These are phyloP conservation scores for Leptothorax acervorum DNA, from an alignment of 2,888 invertebrate genomes.

Conservation along the genomic window DNA sequence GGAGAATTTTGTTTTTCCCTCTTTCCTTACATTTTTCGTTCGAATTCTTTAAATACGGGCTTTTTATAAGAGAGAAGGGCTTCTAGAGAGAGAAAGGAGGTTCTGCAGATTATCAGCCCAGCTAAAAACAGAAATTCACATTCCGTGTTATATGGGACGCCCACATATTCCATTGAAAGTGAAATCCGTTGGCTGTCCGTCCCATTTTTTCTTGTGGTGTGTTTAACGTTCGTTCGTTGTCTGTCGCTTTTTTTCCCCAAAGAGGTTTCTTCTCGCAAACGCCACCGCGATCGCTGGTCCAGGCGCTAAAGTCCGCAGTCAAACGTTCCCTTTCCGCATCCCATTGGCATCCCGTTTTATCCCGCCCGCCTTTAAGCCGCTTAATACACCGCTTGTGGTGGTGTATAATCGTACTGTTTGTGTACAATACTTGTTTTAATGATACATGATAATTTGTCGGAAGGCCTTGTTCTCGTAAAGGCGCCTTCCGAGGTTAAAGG, in stretches of 20 bases:
- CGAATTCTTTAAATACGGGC: neutral
- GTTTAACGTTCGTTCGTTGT: constrained; percentile 21
- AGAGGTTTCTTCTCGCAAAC: constrained; percentile 60
- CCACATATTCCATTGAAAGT: neutral
- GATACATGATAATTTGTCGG: neutral
- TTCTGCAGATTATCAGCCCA: constrained; percentile 70
- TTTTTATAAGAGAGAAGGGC: constrained; percentile 16
- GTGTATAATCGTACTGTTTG: constrained; percentile 76
- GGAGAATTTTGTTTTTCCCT: constrained; percentile 19
- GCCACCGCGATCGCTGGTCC: constrained; percentile 59
- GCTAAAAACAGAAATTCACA: constrained; percentile 74
- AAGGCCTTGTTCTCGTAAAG: constrained; percentile 34
- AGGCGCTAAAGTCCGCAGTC: constrained; percentile 60
- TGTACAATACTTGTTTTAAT: constrained; percentile 70
- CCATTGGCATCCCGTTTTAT: constrained; percentile 42
- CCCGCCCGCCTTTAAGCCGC: constrained; percentile 64
- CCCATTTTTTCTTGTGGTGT: constrained; percentile 22
- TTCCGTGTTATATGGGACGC: constrained; percentile 36
- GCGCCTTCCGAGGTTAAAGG: constrained; percentile 11
- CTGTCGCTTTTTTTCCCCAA: constrained; percentile 17
- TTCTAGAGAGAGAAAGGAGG: constrained; percentile 33
- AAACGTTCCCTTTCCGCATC: constrained; percentile 49
- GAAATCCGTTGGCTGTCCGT: constrained; percentile 29
- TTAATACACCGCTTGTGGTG: constrained; percentile 69
- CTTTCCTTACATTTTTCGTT: neutral